phyloP scores from a whole-genome alignment of 2,888 invertebrate genomes.

The Pristionchus japonicus region DNA sequence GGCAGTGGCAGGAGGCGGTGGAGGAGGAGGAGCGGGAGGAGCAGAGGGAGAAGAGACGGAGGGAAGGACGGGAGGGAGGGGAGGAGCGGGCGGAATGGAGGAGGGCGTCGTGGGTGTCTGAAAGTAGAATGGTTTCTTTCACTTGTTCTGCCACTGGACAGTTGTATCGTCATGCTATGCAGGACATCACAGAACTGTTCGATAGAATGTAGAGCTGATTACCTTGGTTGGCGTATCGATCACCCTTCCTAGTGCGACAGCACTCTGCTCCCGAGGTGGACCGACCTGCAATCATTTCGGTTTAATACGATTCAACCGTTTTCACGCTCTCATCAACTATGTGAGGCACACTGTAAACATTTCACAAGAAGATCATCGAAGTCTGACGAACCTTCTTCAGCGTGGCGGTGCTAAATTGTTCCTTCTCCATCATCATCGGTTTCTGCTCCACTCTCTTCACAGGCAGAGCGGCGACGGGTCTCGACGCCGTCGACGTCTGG shows the following conservation, averaged over 20 bases:
- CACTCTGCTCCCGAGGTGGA: slow-evolving; percentile 30
- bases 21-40: not conserved
- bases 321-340: not conserved
- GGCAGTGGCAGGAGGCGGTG: not conserved
- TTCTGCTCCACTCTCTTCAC: not conserved
- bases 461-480: not conserved
- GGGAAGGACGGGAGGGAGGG: slow-evolving; percentile 1
- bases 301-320: no score
- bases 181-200: not conserved
- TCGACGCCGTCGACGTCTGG: no score
- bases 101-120: not conserved
- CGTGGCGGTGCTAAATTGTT: not conserved
- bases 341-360: not conserved
- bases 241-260: slow-evolving; percentile 12
- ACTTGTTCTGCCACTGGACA: no score
- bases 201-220: not conserved
- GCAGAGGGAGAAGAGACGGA: not conserved
- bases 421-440: not conserved
- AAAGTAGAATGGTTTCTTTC: no score
- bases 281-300: not conserved
- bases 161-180: no score
- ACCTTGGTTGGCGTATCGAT: slow-evolving; percentile 27
- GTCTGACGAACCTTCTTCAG: not conserved
- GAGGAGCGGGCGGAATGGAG: not conserved
- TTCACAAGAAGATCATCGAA: not conserved